Evolutionary conservation across 2,113 vertebrate genomes (phyloP), one percentile per base, ranked within the genome.

Genomic region (Lathamus discolor): DNA sequence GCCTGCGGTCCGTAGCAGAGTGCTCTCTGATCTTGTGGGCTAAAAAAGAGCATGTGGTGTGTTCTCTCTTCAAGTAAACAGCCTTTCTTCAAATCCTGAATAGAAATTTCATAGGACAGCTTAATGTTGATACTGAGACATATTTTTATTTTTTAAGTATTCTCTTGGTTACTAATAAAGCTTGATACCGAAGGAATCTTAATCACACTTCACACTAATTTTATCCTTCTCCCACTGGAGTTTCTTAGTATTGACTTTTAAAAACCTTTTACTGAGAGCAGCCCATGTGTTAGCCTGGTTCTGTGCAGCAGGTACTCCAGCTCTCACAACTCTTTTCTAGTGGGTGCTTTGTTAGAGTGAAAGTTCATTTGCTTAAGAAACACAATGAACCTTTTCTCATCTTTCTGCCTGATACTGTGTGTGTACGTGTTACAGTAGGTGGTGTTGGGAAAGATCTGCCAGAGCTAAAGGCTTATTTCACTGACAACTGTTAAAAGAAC

Each of bases 371-470:
- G 13, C 28, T 62, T 44, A 22, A 81, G 83, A 31, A 55, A 12
- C 3, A 17, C 59, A 63, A 41, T 6, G 17, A 78, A 46, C 33
- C 18, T 70, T 87, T 70, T 70, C 41, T 52, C 17, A 2, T 11
- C 15, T 28, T 70, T 51, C 11, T 76, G 2, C 28, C 31, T 3
- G 0, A 0, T 25, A 1, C 29, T 25, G 20, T 6, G 8, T 17
- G 76, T 28, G 46, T 48, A 3, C 1, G 1, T 35, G 28, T 35
- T 75, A 1, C 1, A 2, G 37, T 72, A 28, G 75, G 35, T 93
- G 70, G 9, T 33, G 41, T 7, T 49, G 41, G 52, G 57, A 23
- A 31, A 11, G 70, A 17, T 64, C 55, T 88, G 69, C 70, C 3
- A 7, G 24, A 79, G 49, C 51, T 49, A 7, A 27, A 49, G 41